These are phyloP conservation scores for Drosophila rellima DNA, from an alignment of 2,888 invertebrate species.

Conservation along the genomic window DNA sequence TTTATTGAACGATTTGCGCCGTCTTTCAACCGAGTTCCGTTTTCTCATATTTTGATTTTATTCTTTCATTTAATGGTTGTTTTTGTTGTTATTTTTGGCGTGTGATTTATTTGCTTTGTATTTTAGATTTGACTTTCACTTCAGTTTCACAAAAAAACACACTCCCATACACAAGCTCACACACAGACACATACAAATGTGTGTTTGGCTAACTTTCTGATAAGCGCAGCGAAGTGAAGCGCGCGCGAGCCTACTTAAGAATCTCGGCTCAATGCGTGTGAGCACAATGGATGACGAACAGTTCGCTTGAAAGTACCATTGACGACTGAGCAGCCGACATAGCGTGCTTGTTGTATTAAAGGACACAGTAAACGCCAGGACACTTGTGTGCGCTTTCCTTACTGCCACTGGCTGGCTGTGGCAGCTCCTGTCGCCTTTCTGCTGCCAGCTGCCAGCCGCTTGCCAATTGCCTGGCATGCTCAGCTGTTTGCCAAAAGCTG, in stretches of 20 bases:
- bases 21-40: constrained; percentile 16
- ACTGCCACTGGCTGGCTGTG: constrained; percentile 41
- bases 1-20: constrained; percentile 48
- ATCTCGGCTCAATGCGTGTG: constrained; percentile 24
- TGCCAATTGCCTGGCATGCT: constrained; percentile 60
- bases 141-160: constrained; percentile 41
- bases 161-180: constrained; percentile 13
- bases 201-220: constrained; percentile 60
- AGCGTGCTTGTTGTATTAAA: constrained; percentile 67
- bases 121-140: constrained; percentile 66
- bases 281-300: constrained; percentile 55
- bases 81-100: constrained; percentile 45
- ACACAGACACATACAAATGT: constrained; percentile 33
- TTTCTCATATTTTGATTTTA: constrained; percentile 13
- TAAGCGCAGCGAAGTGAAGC: constrained; percentile 70
- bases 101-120: constrained; percentile 73
- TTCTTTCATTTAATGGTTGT: constrained; percentile 9
- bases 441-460: constrained; percentile 39
- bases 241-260: constrained; percentile 56
- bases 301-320: constrained; percentile 78
- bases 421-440: constrained; percentile 48
- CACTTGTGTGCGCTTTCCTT: constrained; percentile 73
- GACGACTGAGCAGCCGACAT: constrained; percentile 75
- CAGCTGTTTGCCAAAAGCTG: constrained; percentile 62
- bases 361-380: constrained; percentile 62